phyloP scores from a whole-genome alignment of 2,113 vertebrate genomes.

The Thunnus maccoyii region DNA sequence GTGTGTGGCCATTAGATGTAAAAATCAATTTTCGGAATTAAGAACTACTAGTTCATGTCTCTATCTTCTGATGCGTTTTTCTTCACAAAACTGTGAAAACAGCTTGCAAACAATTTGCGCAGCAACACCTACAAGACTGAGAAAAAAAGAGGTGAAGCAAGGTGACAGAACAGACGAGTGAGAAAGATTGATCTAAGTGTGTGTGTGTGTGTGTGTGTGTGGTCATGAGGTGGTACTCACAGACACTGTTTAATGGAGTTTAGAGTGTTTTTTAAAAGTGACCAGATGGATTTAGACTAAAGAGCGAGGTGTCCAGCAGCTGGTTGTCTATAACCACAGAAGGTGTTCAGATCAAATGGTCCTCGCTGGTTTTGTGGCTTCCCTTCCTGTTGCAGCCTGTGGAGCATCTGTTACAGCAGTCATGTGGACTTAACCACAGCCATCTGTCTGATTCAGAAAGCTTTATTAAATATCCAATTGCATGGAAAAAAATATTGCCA shows the following conservation, averaged over 20 bases:
- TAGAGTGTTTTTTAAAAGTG: slow-evolving; percentile 14
- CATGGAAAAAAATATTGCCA: not conserved
- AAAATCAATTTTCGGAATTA: too few relatives aligned
- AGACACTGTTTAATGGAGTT: not conserved
- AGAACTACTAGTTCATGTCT: too few relatives aligned
- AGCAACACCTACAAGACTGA: too few relatives aligned
- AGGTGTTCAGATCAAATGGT: slow-evolving; percentile 24
- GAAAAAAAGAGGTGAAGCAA: too few relatives aligned
- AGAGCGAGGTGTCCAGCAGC: slow-evolving; percentile 30
- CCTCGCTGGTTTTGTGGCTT: not conserved
- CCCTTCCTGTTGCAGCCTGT: slow-evolving; percentile 1
- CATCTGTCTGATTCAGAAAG: slow-evolving; percentile 21
- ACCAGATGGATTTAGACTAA: slow-evolving; percentile 37
- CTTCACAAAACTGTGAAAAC: too few relatives aligned
- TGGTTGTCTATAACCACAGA: slow-evolving; percentile 30
- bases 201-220: slow-evolving; percentile 36
- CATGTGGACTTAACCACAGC: not conserved
- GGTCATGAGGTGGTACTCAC: slow-evolving; percentile 11
- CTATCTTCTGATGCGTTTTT: too few relatives aligned
- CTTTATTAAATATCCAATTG: slow-evolving; percentile 20
- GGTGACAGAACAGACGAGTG: too few relatives aligned
- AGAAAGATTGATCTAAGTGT: too few relatives aligned
- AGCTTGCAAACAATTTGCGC: too few relatives aligned
- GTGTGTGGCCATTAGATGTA: not conserved
- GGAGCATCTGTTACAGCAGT: slow-evolving; percentile 25